Base-by-base conservation (phyloP, 2,888 invertebrate genomes). In the Acronicta alni region DNA sequence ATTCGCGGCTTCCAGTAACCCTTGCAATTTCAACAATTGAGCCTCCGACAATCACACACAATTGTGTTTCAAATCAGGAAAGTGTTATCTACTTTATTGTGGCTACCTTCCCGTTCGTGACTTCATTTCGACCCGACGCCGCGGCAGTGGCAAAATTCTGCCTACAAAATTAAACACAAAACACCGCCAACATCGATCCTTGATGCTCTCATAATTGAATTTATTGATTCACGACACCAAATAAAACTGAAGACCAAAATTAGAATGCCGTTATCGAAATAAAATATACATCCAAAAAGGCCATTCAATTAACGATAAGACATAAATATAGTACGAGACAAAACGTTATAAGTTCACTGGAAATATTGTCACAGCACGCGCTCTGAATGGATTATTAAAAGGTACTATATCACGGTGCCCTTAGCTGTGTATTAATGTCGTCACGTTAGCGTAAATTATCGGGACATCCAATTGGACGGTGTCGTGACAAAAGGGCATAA, bases 401-500 rank as follows among this genome's bases (percentile, higher is more conserved):
- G 83, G 82, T 82, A 72, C 80, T 88, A 82, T 77, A 87, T 89
- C 85, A 89, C 64, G 26, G 39, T 79, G 70, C 81, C 82, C 83
- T 81, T 79, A 77, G 83, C 74, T 75, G 80, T 80, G 80, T 86
- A 88, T 86, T 88, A 88, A 88, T 87, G 87, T 88, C 87, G 86
- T 88, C 89, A 89, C 88, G 87, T 90, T 85, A 86, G 76, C 77
- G 89, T 93, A 91, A 91, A 92, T 92, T 91, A 92, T 89, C 86
- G 83, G 86, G 89, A 89, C 89, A 88, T 90, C 91, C 89, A 89
- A 92, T 91, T 89, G 90, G 88, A 69, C 83, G 85, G 85, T 94
- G 81, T 87, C 93, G 93, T 94, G 93, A 92, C 92, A 89, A 92
- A 85, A 81, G 79, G 75, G 81, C 88, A 91, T 92, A 92, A 93